These are phyloP conservation scores for Papilio polytes DNA, from an alignment of 1,140 invertebrate species.

Conservation along the genomic window DNA sequence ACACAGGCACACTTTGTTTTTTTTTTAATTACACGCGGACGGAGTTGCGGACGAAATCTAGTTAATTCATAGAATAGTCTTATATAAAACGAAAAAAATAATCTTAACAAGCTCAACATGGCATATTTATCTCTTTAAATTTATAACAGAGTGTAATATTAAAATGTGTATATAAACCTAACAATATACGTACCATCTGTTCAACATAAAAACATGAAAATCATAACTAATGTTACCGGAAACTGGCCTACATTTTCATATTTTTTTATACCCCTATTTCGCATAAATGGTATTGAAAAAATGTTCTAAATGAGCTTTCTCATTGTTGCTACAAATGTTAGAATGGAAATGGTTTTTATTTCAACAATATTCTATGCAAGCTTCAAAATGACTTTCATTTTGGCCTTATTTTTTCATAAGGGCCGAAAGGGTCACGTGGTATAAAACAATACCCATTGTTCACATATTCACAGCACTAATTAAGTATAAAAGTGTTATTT, in stretches of 20 bases:
- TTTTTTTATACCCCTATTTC: constrained; percentile 21
- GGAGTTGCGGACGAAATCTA: too few relatives aligned
- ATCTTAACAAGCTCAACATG: too few relatives aligned
- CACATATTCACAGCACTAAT: not conserved
- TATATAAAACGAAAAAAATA: too few relatives aligned
- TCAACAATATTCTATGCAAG: not conserved
- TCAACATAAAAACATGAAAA: constrained; percentile 6
- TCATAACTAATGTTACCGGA: constrained; percentile 1
- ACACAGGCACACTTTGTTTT: too few relatives aligned
- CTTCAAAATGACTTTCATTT: constrained; percentile 8
- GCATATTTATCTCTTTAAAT: too few relatives aligned
- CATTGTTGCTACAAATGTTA: constrained; percentile 22
- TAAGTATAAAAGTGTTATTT: not conserved
- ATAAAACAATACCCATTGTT: not conserved
- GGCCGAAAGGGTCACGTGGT: not conserved
- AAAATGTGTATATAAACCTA: too few relatives aligned
- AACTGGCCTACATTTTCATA: not conserved
- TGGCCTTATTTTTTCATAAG: not conserved
- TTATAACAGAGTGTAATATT: too few relatives aligned
- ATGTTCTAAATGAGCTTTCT: constrained; percentile 21
- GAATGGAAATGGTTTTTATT: constrained; percentile 17
- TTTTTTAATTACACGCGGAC: too few relatives aligned
- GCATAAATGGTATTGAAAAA: constrained; percentile 25
- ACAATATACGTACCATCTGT: not conserved
- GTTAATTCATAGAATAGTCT: too few relatives aligned